Evolutionary conservation across 2,113 vertebrate species (phyloP), one percentile per base, ranked within the genome.

Genomic region (Triplophysa dalaica): DNA sequence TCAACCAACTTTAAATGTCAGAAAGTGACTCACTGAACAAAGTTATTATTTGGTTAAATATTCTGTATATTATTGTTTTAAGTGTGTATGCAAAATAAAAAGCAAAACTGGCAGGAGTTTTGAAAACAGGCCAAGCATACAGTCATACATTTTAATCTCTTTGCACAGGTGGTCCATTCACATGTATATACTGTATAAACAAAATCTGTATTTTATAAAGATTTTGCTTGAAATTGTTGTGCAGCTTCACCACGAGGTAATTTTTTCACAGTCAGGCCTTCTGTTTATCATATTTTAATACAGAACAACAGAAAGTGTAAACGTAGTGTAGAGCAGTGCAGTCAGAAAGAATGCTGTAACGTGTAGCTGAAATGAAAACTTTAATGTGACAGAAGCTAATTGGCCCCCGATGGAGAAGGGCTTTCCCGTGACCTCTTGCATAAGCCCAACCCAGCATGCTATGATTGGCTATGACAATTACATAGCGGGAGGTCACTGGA

Each of bases 351-450:
- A 33, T 62, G n/a, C 21, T n/a, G 70, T 29, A n/a, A 60, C 38
- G 45, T 72, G 67, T 66, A 41, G 17, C n/a, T 73, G 63, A 81
- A 17, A 26, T 65, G 8, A 38, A 69, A 65, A 70, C 62, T 68
- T 66, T 38, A 38, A 80, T 85, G 76, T 85, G 82, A 85, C 83
- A 85, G 63, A 74, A 70, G 81, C 65, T 87, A 88, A 85, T 85
- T 87, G 84, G 82, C 75, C 65, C 75, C 73, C 83, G 26, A 12
- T 64, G 75, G 79, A 81, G 79, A 60, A 54, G 1, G n/a, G 68
- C 45, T 5, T 66, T 77, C 65, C 58, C 54, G 62, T 81, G 85
- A 84, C 79, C 81, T 78, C 52, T 60, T 69, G 29, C 76, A 63
- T 29, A 24, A 78, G 70, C 48, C 62, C 41, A 63, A 16, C 66